Evolutionary conservation across 2,113 vertebrate species (phyloP), one percentile per base, ranked within the genome.

Genomic region (Psittacula cyanocephala): DNA sequence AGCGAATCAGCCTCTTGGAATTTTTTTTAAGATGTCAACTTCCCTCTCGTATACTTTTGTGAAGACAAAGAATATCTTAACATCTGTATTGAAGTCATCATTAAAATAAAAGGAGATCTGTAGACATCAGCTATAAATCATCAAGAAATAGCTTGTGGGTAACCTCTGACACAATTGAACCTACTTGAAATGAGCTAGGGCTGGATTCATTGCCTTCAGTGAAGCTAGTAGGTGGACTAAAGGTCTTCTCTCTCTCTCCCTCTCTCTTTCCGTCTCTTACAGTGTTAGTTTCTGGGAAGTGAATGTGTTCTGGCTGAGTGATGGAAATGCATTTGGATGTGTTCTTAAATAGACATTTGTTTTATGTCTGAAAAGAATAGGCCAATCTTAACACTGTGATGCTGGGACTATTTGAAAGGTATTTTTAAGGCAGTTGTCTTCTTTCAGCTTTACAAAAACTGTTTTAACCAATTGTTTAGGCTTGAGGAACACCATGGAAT

Each of bases 61-160:
- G 35, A 93, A 97, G 92, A 95, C 91, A 95, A 97, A 96, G 92
- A 91, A 84, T 94, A 77, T 86, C 95, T 94, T 96, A 93, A 92
- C n/a, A 3, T 93, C 88, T 93, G 41, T 82, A 86, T 88, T 86
- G 93, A 94, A 82, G 95, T 96, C 94, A 81, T 97, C 97, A 96
- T 97, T 97, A 96, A 96, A 97, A 97, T 97, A 96, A 95, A 95
- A 96, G 94, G 78, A 95, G 52, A 93, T 97, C 89, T 88, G 65
- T 71, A 97, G 96, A 92, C 91, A 91, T 97, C 89, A 93, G 93
- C 77, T 91, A 82, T 96, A 93, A 96, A 96, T 96, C 96, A 96
- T 91, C 90, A 87, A 89, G 90, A 96, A 96, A 93, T 97, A 92
- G 97, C 96, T 96, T 33, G 31, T 86, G 89, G 93, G 87, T 97